Evolutionary conservation across 2,113 vertebrate genomes (phyloP).

Genomic region (Hippocampus mohnikei): DNA sequence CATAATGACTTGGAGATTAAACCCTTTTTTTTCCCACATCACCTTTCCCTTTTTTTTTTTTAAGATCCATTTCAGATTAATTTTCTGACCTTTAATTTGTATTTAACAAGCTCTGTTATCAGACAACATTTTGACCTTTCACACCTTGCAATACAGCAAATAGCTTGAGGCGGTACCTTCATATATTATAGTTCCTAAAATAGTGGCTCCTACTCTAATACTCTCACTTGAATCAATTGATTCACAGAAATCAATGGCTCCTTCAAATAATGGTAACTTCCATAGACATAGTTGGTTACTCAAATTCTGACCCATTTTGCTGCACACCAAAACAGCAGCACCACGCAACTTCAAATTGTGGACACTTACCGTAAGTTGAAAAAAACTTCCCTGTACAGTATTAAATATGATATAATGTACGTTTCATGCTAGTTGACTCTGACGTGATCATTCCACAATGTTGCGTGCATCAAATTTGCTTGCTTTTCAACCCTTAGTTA

Average conservation of each 20-base stretch:
- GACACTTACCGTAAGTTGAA: neutral
- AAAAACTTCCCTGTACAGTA: neutral
- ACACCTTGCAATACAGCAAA: neutral
- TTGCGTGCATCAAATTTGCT: neutral
- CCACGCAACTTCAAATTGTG: neutral
- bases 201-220: neutral
- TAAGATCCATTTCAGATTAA: conserved; percentile 2
- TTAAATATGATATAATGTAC: neutral
- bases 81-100: conserved; percentile 4
- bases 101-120: conserved; percentile 4
- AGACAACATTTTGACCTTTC: conserved; percentile 4
- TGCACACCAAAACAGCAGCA: neutral
- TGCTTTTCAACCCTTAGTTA: neutral
- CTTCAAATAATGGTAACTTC: neutral
- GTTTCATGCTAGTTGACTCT: neutral
- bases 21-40: neutral
- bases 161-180: neutral
- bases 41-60: neutral
- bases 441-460: neutral
- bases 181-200: neutral
- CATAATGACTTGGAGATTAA: conserved; percentile 7
- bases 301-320: neutral
- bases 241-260: neutral
- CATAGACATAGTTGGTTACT: neutral
- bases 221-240: neutral